Evolutionary conservation across 2,797 vertebrate species (phyloP), one percentile per base, ranked within the genome.

Genomic region (Podarcis lilfordi): DNA sequence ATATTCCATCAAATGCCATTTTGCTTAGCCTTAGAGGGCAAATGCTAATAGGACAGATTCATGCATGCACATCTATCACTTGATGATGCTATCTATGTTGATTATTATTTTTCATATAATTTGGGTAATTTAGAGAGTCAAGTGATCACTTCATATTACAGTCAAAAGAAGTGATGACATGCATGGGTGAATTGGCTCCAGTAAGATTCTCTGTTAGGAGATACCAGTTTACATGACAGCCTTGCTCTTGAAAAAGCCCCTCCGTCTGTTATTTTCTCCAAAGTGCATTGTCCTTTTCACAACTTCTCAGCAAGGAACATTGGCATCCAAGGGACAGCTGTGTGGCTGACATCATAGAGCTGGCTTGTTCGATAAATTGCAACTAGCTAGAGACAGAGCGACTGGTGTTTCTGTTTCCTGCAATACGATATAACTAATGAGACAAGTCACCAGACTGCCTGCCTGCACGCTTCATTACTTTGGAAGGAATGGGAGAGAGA

Each of bases 291-390:
- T 43, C 17, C 19, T 78, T 78, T 59, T 72, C 55, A 50, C 66
- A 13, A 61, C 61, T n/a, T 78, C 78, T 69, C 82, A 85, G 23
- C 29, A 50, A 89, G 2, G 21, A 43, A 66, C 45, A 50, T 45
- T 61, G 32, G 8, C 21, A 84, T 45, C 75, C 35, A 79, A 27
- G 35, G 68, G 72, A 61, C 45, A 88, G 32, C 27, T 40, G 25
- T 84, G 50, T 15, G 45, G 35, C 21, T 71, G 81, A 84, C 66
- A 79, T 71, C 17, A 35, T 37, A 32, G 45, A 80, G 23, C 45
- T 74, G 81, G 37, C 64, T 88, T 84, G 66, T 84, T 88, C 69
- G 72, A 74, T 78, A 80, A 80, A 45, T 25, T 74, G 75, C 40
- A 84, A 64, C 76, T 71, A 43, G 13, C 55, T 23, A 80, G 50